Evolutionary conservation across 2,797 vertebrate species (phyloP), one percentile per base, ranked within the genome.

Genomic region (Pitangus sulphuratus): DNA sequence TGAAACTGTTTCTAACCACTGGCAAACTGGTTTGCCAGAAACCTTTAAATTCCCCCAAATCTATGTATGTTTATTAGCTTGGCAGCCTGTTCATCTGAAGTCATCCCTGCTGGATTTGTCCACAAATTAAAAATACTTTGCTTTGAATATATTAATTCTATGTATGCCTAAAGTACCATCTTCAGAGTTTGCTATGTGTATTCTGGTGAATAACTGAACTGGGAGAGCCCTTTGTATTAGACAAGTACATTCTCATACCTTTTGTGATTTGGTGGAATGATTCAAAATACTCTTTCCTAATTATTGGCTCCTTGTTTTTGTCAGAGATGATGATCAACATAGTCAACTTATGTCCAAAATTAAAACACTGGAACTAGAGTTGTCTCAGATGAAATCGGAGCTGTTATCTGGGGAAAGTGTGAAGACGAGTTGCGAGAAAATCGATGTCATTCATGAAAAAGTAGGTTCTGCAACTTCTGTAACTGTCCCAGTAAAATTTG

Each of bases 261-360:
- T 77, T 93, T 94, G n/a, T 44, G 61, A 57, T 24, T 11, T 14
- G 51, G 26, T 62, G 40, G 35, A 64, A 40, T 71, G 16, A 28
- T 79, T 70, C 39, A 37, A 79, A 19, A 30, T 90, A 11, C 18
- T 84, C 51, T 45, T 35, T 87, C n/a, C 45, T 91, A 75, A 95
- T 65, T 39, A 26, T 3, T 78, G 39, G 11, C n/a, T 76, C 35
- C 16, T 85, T 90, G 37, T 79, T 82, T 95, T 84, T 90, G 53
- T 48, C 93, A 99, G 98, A 21, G 95, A 86, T 12, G 65, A 93
- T 13, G 89, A 78, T 21, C 97, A 96, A 16, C 97, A 98, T 69
- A 97, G 96, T 50, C 96, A 98, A 13, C 98, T 99, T 65, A 84
- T 98, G 53, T 92, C 97, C 3, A 97, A 97, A 80, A 97, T 99